A percentile compares a stretch with the other conserved stretches of the same genome.
Conservation (phyloP, 2,797 vertebrate species). For the Pseudomugil gertrudae region DNA sequence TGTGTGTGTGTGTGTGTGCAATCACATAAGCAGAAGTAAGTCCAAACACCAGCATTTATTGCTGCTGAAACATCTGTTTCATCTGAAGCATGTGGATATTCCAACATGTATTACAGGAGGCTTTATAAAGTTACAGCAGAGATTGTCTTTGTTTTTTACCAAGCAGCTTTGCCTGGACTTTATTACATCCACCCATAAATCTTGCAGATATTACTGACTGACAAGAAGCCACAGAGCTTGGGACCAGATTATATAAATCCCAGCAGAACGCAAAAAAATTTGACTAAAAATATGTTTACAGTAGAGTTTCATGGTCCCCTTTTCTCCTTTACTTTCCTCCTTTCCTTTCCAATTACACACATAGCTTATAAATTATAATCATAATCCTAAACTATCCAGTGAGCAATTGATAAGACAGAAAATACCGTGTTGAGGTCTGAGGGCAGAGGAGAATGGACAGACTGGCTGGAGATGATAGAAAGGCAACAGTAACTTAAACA, state of each 20-base stretch:
- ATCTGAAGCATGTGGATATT: conserved; percentile 22
- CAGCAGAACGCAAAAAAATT: conserved; percentile 1
- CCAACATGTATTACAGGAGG: conserved; percentile 8
- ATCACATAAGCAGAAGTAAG: conserved; percentile 11
- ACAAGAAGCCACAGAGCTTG: conserved; percentile 22
- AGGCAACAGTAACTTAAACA: no score
- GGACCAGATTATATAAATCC: conserved; percentile 44
- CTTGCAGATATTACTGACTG: conserved; percentile 35
- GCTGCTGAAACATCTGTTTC: conserved; percentile 22
- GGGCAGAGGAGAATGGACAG: no score
- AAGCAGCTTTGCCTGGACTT: conserved; percentile 64
- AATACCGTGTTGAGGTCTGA: no score
- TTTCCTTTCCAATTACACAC: no score
- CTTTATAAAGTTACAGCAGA: conserved; percentile 35
- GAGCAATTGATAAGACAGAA: no score
- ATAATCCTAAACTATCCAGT: no score
- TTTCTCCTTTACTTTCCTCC: no score
- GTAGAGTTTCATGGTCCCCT: not conserved
- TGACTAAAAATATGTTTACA: not conserved
- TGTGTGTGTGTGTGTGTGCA: not conserved
- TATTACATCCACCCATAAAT: conserved; percentile 51
- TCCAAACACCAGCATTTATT: conserved; percentile 9
- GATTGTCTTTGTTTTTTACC: conserved; percentile 56
- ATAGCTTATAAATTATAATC: no score
- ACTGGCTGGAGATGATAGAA: no score